Conservation (phyloP, 2,888 invertebrate species). For the Drosophila yooni region DNA sequence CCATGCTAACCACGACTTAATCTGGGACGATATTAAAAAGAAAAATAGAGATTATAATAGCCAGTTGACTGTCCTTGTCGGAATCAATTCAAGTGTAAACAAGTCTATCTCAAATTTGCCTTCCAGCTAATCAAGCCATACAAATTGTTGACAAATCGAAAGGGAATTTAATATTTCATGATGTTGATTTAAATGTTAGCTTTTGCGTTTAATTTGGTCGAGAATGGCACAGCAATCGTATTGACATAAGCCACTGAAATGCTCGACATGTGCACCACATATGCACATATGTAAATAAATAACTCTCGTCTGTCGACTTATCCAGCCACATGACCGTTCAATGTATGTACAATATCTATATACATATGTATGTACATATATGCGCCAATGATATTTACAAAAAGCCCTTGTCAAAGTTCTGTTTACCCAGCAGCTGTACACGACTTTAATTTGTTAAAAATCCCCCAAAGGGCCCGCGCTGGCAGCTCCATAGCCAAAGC, state of each 20-base stretch:
- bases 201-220: conserved; percentile 7
- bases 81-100: background rate
- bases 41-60: background rate
- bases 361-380: background rate
- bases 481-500: conserved; percentile 25
- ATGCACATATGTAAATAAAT: background rate
- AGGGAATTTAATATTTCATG: background rate
- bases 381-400: conserved; percentile 34
- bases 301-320: conserved; percentile 28
- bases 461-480: conserved; percentile 24
- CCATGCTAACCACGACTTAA: background rate
- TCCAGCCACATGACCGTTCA: conserved; percentile 57
- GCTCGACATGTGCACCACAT: conserved; percentile 2
- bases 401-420: conserved; percentile 49
- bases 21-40: background rate
- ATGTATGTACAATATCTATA: conserved; percentile 8
- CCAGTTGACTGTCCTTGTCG: background rate
- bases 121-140: background rate
- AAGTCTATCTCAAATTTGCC: background rate
- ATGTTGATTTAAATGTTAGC: conserved; percentile 4
- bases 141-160: conserved; percentile 10
- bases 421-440: conserved; percentile 46
- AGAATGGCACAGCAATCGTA: conserved; percentile 16
- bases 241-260: conserved; percentile 35
- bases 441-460: conserved; percentile 74